Evolutionary conservation across 2,797 vertebrate genomes (phyloP).

Genomic region (Ctenopoma multispine): DNA sequence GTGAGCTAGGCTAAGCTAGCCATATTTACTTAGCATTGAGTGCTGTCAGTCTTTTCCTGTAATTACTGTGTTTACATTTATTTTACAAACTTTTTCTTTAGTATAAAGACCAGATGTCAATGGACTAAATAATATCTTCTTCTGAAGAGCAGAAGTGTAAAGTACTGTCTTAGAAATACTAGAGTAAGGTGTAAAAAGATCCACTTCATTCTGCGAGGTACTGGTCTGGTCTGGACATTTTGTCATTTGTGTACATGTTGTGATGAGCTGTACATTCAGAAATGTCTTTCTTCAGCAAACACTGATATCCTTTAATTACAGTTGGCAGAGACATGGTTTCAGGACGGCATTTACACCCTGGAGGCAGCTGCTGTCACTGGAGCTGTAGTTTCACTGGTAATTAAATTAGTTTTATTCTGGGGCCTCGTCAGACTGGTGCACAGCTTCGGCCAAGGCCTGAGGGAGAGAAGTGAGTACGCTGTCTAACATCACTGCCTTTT

Average conservation of each 20-base stretch:
- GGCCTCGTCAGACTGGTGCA: slow-evolving; percentile 82
- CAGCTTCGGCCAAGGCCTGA: slow-evolving; percentile 88
- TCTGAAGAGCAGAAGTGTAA: too few relatives aligned
- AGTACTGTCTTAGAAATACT: too few relatives aligned
- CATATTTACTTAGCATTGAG: too few relatives aligned
- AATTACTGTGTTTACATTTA: too few relatives aligned
- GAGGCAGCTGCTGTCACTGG: slow-evolving; percentile 86
- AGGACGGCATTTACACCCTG: slow-evolving; percentile 77
- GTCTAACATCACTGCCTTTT: neutral
- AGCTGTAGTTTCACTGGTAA: slow-evolving; percentile 84
- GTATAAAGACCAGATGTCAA: too few relatives aligned
- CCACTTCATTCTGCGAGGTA: too few relatives aligned
- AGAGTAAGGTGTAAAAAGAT: too few relatives aligned
- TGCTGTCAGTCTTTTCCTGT: too few relatives aligned
- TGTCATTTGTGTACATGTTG: neutral
- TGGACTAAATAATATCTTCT: too few relatives aligned
- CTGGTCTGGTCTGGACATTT: neutral
- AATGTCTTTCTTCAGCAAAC: neutral
- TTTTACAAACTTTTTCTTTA: too few relatives aligned
- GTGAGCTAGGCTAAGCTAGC: too few relatives aligned
- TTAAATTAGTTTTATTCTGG: slow-evolving; percentile 87
- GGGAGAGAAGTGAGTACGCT: slow-evolving; percentile 87
- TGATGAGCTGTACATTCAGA: neutral
- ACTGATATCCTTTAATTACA: slow-evolving; percentile 50
- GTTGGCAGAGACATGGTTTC: slow-evolving; percentile 81